Conservation (phyloP, 2,888 invertebrate genomes). For the Nomada fabriciana region DNA sequence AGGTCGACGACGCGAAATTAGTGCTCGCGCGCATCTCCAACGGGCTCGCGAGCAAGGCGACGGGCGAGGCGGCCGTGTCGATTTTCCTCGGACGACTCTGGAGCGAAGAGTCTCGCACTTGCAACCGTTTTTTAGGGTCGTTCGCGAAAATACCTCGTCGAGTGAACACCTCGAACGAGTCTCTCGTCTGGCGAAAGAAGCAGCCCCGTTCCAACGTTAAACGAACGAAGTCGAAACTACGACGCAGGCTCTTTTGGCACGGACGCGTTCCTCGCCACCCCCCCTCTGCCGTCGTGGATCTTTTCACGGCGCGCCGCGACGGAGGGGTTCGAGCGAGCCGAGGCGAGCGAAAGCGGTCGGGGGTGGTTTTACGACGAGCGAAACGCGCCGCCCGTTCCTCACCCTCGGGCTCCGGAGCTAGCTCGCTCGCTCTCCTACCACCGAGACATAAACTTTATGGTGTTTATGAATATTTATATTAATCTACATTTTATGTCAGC, state of each 20-base stretch:
- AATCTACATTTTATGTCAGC: slow-evolving; percentile 83
- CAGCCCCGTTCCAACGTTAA: slow-evolving; percentile 34
- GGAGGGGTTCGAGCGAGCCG: slow-evolving; percentile 21
- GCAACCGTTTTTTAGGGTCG: neutral
- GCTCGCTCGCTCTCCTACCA: slow-evolving; percentile 48
- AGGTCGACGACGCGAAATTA: neutral
- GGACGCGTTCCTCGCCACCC: neutral
- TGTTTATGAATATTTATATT: slow-evolving; percentile 85
- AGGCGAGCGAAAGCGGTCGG: slow-evolving; percentile 60
- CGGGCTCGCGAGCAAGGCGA: too few relatives aligned
- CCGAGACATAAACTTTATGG: slow-evolving; percentile 83
- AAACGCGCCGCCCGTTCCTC: slow-evolving; percentile 74
- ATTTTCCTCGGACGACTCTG: neutral
- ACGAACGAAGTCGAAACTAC: slow-evolving; percentile 34
- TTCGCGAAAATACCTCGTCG: neutral
- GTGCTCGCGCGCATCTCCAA: too few relatives aligned
- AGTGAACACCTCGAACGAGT: neutral
- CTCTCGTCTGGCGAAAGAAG: neutral
- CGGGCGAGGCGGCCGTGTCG: too few relatives aligned
- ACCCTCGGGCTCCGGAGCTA: slow-evolving; percentile 34
- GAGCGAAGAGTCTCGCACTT: neutral
- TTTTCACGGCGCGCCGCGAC: slow-evolving; percentile 41
- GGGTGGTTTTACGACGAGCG: slow-evolving; percentile 81
- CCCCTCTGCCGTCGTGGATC: slow-evolving; percentile 35
- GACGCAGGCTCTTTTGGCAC: slow-evolving; percentile 34